Conservation (phyloP, 2,797 vertebrate genomes). For the Cossypha caffra region DNA sequence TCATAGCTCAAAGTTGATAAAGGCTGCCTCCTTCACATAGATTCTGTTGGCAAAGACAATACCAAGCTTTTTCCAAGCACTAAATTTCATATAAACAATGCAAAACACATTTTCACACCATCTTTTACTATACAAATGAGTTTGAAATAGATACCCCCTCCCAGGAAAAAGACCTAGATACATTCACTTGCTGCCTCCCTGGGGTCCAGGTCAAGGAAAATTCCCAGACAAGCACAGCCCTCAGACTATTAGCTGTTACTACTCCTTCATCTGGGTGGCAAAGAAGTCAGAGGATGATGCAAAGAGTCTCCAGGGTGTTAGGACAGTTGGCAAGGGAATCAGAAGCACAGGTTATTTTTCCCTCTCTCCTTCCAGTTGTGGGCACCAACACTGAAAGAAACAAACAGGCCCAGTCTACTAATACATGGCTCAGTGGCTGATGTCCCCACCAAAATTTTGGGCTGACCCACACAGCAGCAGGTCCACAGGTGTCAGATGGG, state of each 20-base stretch:
- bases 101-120: not conserved
- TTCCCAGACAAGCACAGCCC: not conserved
- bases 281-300: not conserved
- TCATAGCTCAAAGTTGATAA: not conserved
- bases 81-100: not conserved
- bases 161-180: not conserved
- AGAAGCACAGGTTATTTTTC: not conserved
- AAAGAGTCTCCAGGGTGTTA: not conserved
- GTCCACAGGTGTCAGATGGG: not conserved
- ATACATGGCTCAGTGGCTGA: not conserved
- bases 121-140: not conserved
- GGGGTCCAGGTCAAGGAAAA: not conserved
- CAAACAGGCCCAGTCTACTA: not conserved
- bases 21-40: not conserved
- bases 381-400: not conserved
- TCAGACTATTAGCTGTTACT: not conserved
- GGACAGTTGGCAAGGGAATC: not conserved
- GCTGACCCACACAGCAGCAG: not conserved
- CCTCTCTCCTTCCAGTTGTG: not conserved
- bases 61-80: not conserved
- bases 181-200: not conserved
- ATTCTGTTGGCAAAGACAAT: not conserved
- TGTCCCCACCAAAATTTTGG: not conserved
- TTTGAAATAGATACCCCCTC: not conserved
- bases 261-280: not conserved